Percentiles rank a stretch among this genome's conserved stretches.
These are phyloP conservation scores for Timandra comae DNA, from an alignment of 2,888 invertebrate genomes.

Conservation along the genomic window DNA sequence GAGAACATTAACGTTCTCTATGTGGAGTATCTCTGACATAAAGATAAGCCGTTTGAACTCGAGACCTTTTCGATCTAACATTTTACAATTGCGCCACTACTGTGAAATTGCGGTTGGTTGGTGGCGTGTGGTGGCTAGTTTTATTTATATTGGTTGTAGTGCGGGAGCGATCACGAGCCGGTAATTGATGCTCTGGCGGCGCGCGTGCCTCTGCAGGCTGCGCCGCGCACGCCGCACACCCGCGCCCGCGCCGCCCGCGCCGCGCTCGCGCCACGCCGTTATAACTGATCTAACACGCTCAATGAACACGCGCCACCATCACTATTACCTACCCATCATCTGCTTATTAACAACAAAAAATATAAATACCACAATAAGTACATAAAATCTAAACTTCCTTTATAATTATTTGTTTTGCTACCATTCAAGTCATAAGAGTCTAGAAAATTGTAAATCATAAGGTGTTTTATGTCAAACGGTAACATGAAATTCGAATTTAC, in stretches of 20 bases:
- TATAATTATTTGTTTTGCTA: too few relatives aligned
- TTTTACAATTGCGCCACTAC: constrained; percentile 70
- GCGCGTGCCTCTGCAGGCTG: constrained; percentile 46
- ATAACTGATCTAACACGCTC: constrained; percentile 42
- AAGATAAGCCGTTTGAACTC: constrained; percentile 63
- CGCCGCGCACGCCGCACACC: constrained; percentile 27
- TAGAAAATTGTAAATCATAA: too few relatives aligned
- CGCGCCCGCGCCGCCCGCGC: constrained; percentile 15
- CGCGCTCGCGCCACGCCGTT: constrained; percentile 26
- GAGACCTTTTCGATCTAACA: constrained; percentile 68
- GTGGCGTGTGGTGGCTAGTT: constrained; percentile 56
- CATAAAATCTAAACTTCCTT: too few relatives aligned
- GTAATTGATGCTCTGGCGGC: constrained; percentile 67
- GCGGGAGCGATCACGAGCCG: constrained; percentile 72
- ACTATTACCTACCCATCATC: constrained; percentile 18
- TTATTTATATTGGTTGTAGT: constrained; percentile 71
- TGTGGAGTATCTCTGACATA: constrained; percentile 55
- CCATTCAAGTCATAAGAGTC: too few relatives aligned
- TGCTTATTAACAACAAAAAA: too few relatives aligned
- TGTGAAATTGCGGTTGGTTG: constrained; percentile 54
- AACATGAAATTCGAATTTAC: too few relatives aligned
- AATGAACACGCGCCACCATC: constrained; percentile 38
- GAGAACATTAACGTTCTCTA: constrained; percentile 37
- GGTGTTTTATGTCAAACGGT: too few relatives aligned
- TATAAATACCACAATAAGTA: too few relatives aligned